Conservation (phyloP, 1,140 invertebrate genomes). For the Atta cephalotes region DNA sequence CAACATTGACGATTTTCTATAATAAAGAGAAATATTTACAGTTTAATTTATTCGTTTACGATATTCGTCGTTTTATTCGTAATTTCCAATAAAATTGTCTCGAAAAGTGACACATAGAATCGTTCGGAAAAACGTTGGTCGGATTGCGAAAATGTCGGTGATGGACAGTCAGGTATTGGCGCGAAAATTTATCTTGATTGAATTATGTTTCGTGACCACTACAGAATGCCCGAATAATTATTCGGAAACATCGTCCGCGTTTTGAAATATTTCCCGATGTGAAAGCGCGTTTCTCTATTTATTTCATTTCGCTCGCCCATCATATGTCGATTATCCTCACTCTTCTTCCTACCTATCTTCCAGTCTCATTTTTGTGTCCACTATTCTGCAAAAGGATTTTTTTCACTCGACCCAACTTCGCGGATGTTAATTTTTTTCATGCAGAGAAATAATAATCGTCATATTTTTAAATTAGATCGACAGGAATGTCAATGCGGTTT, state of each 20-base stretch:
- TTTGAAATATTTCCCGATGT: slow-evolving; percentile 51
- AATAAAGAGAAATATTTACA: slow-evolving; percentile 4
- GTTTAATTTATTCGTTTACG: slow-evolving; percentile 40
- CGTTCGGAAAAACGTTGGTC: slow-evolving; percentile 37
- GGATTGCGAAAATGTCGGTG: slow-evolving; percentile 32
- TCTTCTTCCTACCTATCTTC: neutral
- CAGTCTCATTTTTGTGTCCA: slow-evolving; percentile 25
- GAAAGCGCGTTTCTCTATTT: slow-evolving; percentile 73
- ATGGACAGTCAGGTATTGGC: slow-evolving; percentile 26
- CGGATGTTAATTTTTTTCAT: slow-evolving; percentile 44
- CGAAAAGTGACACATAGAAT: slow-evolving; percentile 23
- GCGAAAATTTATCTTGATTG: slow-evolving; percentile 61
- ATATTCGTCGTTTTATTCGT: slow-evolving; percentile 21
- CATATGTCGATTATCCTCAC: slow-evolving; percentile 73
- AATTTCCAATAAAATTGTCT: slow-evolving; percentile 39
- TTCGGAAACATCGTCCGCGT: slow-evolving; percentile 71
- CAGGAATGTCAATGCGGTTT: slow-evolving; percentile 45
- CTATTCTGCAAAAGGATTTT: neutral
- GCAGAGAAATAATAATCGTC: slow-evolving; percentile 56
- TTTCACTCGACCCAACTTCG: slow-evolving; percentile 10
- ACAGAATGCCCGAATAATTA: slow-evolving; percentile 75
- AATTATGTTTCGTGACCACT: slow-evolving; percentile 70
- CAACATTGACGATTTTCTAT: neutral
- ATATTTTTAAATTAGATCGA: slow-evolving; percentile 68
- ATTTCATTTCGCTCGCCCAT: slow-evolving; percentile 71